Conservation (phyloP, 1,140 invertebrate species). For the Portunus trituberculatus region DNA sequence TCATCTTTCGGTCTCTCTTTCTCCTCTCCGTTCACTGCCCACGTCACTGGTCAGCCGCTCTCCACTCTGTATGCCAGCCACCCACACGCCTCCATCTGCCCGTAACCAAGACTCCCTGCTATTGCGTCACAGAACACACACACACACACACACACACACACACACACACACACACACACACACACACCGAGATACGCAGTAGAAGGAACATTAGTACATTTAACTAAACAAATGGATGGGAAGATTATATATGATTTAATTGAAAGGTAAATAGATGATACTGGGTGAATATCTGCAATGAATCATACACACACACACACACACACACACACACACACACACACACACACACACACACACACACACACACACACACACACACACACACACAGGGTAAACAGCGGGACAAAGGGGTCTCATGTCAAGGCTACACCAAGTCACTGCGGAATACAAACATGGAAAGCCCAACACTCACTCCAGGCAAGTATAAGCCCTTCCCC, state of each 20-base stretch:
- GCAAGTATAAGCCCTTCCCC: no score
- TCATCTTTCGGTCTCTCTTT: neutral
- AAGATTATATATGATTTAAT: no score
- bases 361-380: constrained; percentile 20
- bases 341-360: constrained; percentile 28
- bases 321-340: constrained; percentile 3
- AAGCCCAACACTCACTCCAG: neutral
- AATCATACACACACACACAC: neutral
- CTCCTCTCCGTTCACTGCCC: neutral
- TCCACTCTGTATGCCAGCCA: neutral
- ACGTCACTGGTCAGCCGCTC: neutral
- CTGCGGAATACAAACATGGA: neutral
- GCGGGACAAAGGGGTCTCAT: neutral
- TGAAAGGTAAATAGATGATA: no score
- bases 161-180: constrained; percentile 49
- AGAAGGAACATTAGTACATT: neutral
- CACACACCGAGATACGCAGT: neutral
- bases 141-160: neutral
- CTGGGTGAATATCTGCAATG: neutral
- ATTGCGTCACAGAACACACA: no score
- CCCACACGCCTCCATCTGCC: neutral
- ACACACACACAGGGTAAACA: neutral
- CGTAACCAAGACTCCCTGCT: neutral
- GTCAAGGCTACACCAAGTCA: neutral
- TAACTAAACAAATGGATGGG: no score